These are phyloP conservation scores for Puffinus mauretanicus DNA, from an alignment of 2,113 vertebrate species.

Conservation along the genomic window DNA sequence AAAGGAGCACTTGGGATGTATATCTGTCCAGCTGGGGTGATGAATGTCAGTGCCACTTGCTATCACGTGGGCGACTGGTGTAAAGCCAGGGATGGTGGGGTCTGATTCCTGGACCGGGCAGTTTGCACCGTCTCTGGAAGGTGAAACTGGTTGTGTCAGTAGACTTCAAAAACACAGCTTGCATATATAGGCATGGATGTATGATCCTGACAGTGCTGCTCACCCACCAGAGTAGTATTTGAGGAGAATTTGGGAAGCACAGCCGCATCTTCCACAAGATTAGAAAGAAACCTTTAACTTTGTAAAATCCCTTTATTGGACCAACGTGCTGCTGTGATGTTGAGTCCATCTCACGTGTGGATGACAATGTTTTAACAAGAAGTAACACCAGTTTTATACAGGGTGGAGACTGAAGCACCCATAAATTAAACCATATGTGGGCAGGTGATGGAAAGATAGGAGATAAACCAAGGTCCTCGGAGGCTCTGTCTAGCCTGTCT, in stretches of 20 bases:
- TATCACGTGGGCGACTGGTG: neutral
- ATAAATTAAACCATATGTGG: neutral
- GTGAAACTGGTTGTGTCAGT: neutral
- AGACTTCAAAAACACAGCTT: neutral
- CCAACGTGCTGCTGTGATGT: fast-evolving
- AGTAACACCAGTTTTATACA: neutral
- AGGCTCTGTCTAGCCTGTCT: neutral
- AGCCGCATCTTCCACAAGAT: neutral
- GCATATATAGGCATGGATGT: no score
- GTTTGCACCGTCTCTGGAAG: neutral
- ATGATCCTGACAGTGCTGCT: neutral
- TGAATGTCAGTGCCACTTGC: neutral
- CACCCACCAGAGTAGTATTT: neutral
- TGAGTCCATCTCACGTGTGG: neutral
- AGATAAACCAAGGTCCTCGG: neutral
- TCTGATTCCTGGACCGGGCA: neutral
- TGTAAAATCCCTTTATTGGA: neutral
- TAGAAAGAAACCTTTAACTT: neutral
- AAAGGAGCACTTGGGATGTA: neutral
- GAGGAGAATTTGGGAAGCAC: neutral
- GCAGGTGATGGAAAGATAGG: neutral
- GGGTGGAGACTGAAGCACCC: neutral
- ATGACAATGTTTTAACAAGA: neutral
- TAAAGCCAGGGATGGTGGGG: neutral
- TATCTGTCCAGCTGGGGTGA: neutral